Percentiles rank a stretch among this genome's conserved stretches.
Conservation (phyloP, 2,113 vertebrate genomes). For the Rhabdomys dilectus region DNA sequence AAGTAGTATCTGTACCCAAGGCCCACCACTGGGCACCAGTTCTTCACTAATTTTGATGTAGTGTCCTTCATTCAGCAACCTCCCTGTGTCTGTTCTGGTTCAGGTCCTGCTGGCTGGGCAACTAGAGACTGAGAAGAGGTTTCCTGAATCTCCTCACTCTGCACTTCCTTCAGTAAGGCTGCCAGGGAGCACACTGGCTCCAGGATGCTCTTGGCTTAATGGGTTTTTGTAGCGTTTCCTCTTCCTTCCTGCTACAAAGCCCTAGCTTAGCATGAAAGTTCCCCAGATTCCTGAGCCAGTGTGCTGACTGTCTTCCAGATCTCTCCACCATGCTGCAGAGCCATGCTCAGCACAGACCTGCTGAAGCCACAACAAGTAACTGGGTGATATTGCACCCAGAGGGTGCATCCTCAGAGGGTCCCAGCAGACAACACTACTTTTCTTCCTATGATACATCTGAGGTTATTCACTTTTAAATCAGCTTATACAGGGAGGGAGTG, state of each 20-base stretch:
- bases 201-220: conserved; percentile 37
- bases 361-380: neutral
- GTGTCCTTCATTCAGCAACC: neutral
- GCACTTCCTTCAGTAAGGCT: neutral
- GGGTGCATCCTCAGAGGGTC: neutral
- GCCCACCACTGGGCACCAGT: neutral
- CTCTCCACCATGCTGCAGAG: conserved; percentile 9
- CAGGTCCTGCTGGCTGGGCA: neutral
- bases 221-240: conserved; percentile 60
- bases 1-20: neutral
- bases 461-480: neutral
- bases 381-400: neutral
- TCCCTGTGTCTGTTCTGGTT: neutral
- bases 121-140: neutral
- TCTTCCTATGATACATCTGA: neutral
- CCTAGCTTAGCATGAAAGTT: conserved; percentile 72
- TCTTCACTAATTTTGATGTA: neutral
- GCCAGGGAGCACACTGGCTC: neutral
- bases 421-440: neutral
- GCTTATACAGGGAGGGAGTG: neutral
- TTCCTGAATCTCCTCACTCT: neutral
- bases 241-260: conserved; percentile 79
- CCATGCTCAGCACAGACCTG: neutral
- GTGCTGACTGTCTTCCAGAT: neutral
- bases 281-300: conserved; percentile 32